phyloP scores from a whole-genome alignment of 2,888 invertebrate genomes.

The Neuroscelio doddi region DNA sequence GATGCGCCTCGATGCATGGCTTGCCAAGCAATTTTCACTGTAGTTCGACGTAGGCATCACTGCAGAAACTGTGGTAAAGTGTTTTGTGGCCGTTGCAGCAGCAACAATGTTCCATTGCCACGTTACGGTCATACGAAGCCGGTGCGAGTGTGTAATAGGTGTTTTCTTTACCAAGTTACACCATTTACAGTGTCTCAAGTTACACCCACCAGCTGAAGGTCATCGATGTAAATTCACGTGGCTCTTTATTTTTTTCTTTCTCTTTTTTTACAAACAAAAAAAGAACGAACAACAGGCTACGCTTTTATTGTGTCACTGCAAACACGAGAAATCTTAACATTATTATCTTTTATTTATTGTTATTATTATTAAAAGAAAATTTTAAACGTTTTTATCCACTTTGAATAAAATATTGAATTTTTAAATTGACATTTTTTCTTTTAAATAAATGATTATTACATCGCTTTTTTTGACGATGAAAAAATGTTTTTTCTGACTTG shows the following conservation, averaged over 20 bases:
- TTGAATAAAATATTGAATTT: neutral
- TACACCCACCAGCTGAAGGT: conserved; percentile 66
- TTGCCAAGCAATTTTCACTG: conserved; percentile 93
- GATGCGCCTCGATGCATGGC: conserved; percentile 94
- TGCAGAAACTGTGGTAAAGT: conserved; percentile 98
- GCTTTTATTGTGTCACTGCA: too few relatives aligned
- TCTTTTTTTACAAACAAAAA: too few relatives aligned
- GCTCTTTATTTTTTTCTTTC: neutral
- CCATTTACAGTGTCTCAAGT: conserved; percentile 74
- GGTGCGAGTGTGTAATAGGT: conserved; percentile 94
- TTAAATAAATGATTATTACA: too few relatives aligned
- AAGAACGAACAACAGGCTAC: too few relatives aligned
- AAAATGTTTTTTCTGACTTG: neutral
- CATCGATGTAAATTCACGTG: conserved; percentile 25
- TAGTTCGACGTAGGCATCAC: conserved; percentile 95
- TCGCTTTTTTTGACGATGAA: too few relatives aligned
- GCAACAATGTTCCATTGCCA: conserved; percentile 92
- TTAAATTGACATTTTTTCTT: too few relatives aligned
- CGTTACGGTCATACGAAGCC: conserved; percentile 94
- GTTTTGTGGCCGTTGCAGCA: conserved; percentile 95
- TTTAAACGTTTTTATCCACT: too few relatives aligned
- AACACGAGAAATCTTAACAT: too few relatives aligned
- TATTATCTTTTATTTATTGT: too few relatives aligned
- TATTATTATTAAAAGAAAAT: too few relatives aligned
- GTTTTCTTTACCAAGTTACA: conserved; percentile 83